A percentile compares a stretch with the other conserved stretches of the same genome.
Conservation (phyloP, 2,113 vertebrate species). For the Mus spicilegus region DNA sequence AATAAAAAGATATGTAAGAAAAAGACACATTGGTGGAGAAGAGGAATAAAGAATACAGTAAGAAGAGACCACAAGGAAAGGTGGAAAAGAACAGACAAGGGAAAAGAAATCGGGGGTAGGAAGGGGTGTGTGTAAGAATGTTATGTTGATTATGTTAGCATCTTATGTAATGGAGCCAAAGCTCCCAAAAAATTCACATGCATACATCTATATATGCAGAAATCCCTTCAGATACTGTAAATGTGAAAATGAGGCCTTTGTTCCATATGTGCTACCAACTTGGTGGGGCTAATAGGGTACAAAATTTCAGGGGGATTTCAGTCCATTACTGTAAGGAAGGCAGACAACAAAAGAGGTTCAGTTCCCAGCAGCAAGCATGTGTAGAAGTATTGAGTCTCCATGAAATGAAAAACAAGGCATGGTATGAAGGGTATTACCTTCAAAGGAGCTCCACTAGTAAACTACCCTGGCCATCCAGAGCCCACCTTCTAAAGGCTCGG, state of each 20-base stretch:
- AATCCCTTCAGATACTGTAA: neutral
- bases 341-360: neutral
- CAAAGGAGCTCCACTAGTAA: no score
- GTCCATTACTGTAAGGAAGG: neutral
- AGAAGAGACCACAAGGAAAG: neutral
- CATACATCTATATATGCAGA: neutral
- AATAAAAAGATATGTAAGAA: neutral
- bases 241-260: neutral
- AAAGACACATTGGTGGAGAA: neutral
- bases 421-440: neutral
- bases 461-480: neutral
- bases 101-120: neutral
- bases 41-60: neutral
- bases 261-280: neutral
- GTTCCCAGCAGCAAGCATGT: neutral
- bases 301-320: neutral
- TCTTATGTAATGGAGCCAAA: constrained; percentile 27
- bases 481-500: neutral
- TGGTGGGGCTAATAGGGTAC: neutral
- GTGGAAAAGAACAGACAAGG: neutral
- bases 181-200: neutral
- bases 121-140: neutral
- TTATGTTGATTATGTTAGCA: neutral
- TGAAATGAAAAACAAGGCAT: neutral
- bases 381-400: neutral